phyloP scores from a whole-genome alignment of 2,797 vertebrate genomes.

The Molossus alvarezi region DNA sequence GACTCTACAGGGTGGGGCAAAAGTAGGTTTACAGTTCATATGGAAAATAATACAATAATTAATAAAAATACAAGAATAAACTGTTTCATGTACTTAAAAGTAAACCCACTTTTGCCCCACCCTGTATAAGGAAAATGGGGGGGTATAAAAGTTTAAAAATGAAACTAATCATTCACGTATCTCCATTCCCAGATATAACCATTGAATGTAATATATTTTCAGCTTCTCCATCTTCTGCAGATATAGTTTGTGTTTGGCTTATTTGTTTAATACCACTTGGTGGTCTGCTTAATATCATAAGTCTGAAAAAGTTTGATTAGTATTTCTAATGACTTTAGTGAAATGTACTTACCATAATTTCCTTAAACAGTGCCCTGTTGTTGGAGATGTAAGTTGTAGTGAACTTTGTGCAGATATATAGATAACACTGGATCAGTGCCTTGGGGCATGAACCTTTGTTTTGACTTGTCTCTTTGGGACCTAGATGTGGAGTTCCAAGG shows the following conservation, averaged over 20 bases:
- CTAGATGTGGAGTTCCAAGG: not conserved
- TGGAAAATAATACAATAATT: too few relatives aligned
- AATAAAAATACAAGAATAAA: too few relatives aligned
- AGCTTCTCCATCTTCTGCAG: not conserved
- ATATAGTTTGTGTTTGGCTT: slow-evolving; percentile 66
- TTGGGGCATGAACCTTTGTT: slow-evolving; percentile 59
- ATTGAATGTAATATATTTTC: slow-evolving; percentile 29
- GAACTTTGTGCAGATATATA: slow-evolving; percentile 27
- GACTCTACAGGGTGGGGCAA: not conserved
- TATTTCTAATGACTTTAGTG: slow-evolving; percentile 50
- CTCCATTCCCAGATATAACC: not conserved
- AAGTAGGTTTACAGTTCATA: not conserved
- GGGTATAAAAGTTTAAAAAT: slow-evolving; percentile 22
- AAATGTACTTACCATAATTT: slow-evolving; percentile 31
- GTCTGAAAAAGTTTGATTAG: slow-evolving; percentile 45
- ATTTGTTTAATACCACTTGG: slow-evolving; percentile 39
- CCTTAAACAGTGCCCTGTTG: not conserved
- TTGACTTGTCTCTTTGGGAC: slow-evolving; percentile 43
- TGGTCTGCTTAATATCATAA: slow-evolving; percentile 44
- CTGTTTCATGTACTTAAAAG: not conserved
- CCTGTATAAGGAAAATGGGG: not conserved
- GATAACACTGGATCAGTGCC: slow-evolving; percentile 29
- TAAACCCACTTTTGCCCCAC: not conserved
- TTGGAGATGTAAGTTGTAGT: slow-evolving; percentile 37
- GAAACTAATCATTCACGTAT: slow-evolving; percentile 32